Base-by-base conservation (phyloP, 2,888 invertebrate genomes). In the Prosapia bicincta region DNA sequence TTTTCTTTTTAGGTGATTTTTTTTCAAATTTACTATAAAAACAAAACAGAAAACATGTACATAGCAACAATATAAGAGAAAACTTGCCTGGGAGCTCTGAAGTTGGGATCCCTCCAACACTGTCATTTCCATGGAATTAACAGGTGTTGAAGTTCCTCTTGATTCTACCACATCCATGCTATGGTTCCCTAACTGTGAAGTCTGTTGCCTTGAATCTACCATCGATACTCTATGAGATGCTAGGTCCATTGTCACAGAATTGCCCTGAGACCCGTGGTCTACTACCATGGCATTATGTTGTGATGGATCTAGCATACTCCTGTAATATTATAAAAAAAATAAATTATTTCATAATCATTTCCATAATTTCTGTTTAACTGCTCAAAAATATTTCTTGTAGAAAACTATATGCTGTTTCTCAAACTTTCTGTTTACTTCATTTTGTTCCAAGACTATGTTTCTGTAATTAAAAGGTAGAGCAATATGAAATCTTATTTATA, bases 21-120 rank as follows among this genome's bases (percentile, higher is more conserved):
- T n/a, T n/a, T n/a, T n/a, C n/a, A n/a, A n/a, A n/a, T n/a, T n/a
- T n/a, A n/a, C n/a, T n/a, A n/a, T n/a, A n/a, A n/a, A n/a, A n/a
- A n/a, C n/a, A n/a, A n/a, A n/a, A n/a, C n/a, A n/a, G n/a, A n/a
- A n/a, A n/a, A n/a, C n/a, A n/a, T n/a, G n/a, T n/a, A n/a, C n/a
- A n/a, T n/a, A n/a, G n/a, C n/a, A n/a, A n/a, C n/a, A n/a, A n/a
- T n/a, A n/a, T n/a, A n/a, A n/a, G n/a, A 30, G 20, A 54, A 67
- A 10, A 65, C 26, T 66, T 79, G 94, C 93, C 85, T 94, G 94
- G 83, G 93, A 93, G 83, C 93, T 94, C 85, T 95, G 94, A 32
- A 95, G 85, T 82, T 94, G 93, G 23, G 91, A 91, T 81, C 91
- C 91, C 79, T 92, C 92, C 78, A 92, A 90, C 91, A 70, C 66